These are phyloP conservation scores for Microdon myrmicae DNA, from an alignment of 2,888 invertebrate species.

Conservation along the genomic window DNA sequence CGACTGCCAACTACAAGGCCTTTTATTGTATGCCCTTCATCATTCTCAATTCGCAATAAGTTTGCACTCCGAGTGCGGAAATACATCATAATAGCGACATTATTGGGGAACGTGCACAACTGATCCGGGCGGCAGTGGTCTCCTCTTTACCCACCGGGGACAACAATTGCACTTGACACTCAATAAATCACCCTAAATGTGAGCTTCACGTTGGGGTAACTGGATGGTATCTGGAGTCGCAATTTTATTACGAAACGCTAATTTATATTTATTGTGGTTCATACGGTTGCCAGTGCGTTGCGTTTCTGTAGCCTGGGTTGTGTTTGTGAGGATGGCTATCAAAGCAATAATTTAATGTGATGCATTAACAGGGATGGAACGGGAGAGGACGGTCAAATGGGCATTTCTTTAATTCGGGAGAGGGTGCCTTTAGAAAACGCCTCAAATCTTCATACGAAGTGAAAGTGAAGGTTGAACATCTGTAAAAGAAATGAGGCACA, in stretches of 20 bases:
- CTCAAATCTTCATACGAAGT: too few species aligned
- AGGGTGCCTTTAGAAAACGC: too few species aligned
- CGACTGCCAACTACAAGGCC: neutral
- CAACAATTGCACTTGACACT: conserved; percentile 52
- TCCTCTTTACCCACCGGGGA: conserved; percentile 40
- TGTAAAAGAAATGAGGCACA: too few species aligned
- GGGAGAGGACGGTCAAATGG: too few species aligned
- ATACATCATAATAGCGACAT: conserved; percentile 42
- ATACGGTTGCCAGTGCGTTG: conserved; percentile 31
- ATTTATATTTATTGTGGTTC: conserved; percentile 31
- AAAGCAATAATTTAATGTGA: too few species aligned
- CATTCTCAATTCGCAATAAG: conserved; percentile 10
- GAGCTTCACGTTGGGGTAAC: conserved; percentile 1
- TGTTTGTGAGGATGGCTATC: too few species aligned
- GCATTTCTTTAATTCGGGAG: too few species aligned
- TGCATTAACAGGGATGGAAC: too few species aligned
- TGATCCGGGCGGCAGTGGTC: conserved; percentile 5
- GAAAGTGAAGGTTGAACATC: too few species aligned
- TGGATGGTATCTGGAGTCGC: conserved; percentile 17
- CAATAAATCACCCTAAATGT: conserved; percentile 45
- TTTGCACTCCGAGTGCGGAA: conserved; percentile 38
- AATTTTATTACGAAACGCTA: conserved; percentile 28
- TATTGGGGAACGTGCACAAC: conserved; percentile 20
- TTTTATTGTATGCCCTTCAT: too few species aligned
- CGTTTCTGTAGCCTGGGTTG: too few species aligned